Evolutionary conservation across 1,140 invertebrate genomes (phyloP).

Genomic region (Aricia agestis): DNA sequence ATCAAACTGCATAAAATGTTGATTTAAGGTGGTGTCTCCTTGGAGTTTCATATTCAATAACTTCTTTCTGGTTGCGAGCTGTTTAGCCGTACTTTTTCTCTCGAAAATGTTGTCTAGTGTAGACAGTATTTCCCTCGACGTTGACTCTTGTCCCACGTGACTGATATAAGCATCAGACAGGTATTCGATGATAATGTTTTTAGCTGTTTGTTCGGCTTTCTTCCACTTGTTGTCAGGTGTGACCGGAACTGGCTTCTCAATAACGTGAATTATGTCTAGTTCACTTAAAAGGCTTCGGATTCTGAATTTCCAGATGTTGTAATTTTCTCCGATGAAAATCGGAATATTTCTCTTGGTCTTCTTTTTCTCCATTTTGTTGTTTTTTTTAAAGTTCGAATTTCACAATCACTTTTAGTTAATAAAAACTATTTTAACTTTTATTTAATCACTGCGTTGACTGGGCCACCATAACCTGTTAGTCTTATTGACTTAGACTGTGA

Average conservation of each 20-base stretch:
- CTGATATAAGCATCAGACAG: conserved; percentile 45
- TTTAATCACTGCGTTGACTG: no score
- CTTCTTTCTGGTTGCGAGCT: conserved; percentile 51
- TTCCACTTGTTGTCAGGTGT: conserved; percentile 38
- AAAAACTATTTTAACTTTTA: no score
- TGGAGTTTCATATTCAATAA: conserved; percentile 53
- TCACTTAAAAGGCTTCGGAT: no score
- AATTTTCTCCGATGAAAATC: no score
- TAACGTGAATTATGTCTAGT: conserved; percentile 30
- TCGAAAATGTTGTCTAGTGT: conserved; percentile 57
- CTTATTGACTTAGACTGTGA: no score
- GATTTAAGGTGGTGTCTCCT: conserved; percentile 42
- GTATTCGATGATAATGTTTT: conserved; percentile 28
- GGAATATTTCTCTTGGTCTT: no score
- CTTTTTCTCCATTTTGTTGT: no score
- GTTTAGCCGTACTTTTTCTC: conserved; percentile 54
- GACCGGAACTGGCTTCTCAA: conserved; percentile 34
- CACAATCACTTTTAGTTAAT: no score
- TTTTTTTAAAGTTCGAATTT: no score
- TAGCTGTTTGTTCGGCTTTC: conserved; percentile 43
- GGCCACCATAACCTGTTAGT: no score
- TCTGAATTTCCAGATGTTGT: no score
- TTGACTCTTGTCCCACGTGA: conserved; percentile 41
- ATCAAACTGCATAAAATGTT: conserved; percentile 58
- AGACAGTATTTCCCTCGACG: conserved; percentile 46